Evolutionary conservation across 2,113 vertebrate species (phyloP).

Genomic region (Stigmatopora nigra): DNA sequence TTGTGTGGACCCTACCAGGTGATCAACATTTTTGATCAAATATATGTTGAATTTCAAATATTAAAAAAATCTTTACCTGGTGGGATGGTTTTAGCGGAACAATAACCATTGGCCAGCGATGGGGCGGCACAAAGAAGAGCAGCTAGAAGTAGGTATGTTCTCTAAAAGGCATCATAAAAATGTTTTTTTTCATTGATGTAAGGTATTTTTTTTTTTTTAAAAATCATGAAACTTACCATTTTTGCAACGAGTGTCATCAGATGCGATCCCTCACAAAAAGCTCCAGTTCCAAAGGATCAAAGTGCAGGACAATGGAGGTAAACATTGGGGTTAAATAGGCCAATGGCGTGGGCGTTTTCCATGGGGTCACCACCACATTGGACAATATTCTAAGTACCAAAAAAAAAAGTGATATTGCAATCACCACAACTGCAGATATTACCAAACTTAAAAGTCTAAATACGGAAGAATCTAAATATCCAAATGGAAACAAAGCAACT

Average conservation of each 20-base stretch:
- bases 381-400: no score
- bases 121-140: constrained; percentile 34
- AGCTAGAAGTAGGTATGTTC: constrained; percentile 40
- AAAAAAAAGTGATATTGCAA: no score
- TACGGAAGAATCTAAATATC: no score
- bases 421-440: no score
- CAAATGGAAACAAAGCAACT: no score
- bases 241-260: background rate
- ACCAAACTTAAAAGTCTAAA: no score
- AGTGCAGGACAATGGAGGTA: background rate
- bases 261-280: background rate
- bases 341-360: background rate
- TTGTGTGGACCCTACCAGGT: constrained; percentile 9
- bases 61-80: constrained; percentile 16
- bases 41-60: background rate
- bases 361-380: background rate
- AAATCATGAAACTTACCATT: background rate
- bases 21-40: background rate
- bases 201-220: background rate
- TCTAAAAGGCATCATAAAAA: constrained; percentile 6
- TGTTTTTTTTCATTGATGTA: background rate
- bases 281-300: background rate
- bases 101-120: constrained; percentile 8
- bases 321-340: background rate
- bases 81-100: rapidly evolving